These are phyloP conservation scores for Dufourea novaeangliae DNA, from an alignment of 1,140 invertebrate species.

Conservation along the genomic window DNA sequence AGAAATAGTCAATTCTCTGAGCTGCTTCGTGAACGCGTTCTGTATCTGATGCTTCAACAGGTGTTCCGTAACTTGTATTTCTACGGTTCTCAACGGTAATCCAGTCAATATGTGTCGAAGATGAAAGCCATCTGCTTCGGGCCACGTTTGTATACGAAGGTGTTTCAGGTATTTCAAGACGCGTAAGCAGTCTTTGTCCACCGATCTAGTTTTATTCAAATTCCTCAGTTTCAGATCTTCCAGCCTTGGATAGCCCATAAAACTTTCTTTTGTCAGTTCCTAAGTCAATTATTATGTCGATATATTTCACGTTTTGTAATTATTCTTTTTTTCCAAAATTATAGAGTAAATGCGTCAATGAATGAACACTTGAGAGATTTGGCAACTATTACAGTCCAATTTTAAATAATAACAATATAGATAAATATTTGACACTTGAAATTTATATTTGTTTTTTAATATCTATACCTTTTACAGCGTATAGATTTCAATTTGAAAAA, in stretches of 20 bases:
- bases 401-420: too few species aligned
- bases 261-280: slow-evolving; percentile 83
- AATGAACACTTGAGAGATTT: too few species aligned
- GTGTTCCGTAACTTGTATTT: slow-evolving; percentile 88
- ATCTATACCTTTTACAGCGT: too few species aligned
- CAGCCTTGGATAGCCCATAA: slow-evolving; percentile 77
- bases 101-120: slow-evolving; percentile 84
- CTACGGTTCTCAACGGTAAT: slow-evolving; percentile 84
- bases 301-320: background rate
- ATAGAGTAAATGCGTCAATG: too few species aligned
- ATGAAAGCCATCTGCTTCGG: slow-evolving; percentile 84
- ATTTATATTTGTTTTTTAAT: too few species aligned
- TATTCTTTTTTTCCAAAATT: too few species aligned
- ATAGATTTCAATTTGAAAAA: too few species aligned
- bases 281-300: slow-evolving; percentile 77
- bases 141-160: slow-evolving; percentile 85
- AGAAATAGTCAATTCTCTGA: slow-evolving; percentile 90
- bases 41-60: slow-evolving; percentile 87
- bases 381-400: too few species aligned
- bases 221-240: slow-evolving; percentile 80
- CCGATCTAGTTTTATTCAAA: slow-evolving; percentile 76
- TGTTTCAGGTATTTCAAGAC: slow-evolving; percentile 84
- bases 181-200: slow-evolving; percentile 86
- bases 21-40: slow-evolving; percentile 87
- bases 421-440: too few species aligned